phyloP scores from a whole-genome alignment of 1,140 invertebrate species.

The Anoplophora glabripennis region DNA sequence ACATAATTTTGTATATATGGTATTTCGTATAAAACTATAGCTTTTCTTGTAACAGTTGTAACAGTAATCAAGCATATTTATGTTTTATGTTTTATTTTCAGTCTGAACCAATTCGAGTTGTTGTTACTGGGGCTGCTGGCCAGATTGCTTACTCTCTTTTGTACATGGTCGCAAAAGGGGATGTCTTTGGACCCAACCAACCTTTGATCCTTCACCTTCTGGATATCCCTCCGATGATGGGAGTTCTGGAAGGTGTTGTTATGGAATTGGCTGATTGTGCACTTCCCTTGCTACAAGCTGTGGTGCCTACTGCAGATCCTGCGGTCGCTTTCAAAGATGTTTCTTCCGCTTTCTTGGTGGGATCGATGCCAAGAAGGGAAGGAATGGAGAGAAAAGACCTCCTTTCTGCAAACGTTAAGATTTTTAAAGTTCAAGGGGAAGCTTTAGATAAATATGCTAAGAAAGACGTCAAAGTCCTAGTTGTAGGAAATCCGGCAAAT shows the following conservation, averaged over 20 bases:
- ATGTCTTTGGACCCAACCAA: constrained; percentile 93
- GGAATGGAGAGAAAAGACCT: constrained; percentile 98
- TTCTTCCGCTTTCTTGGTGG: constrained; percentile 96
- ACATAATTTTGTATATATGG: not conserved
- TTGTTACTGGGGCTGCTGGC: constrained; percentile 96
- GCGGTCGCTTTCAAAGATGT: constrained; percentile 92
- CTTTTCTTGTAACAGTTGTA: not conserved
- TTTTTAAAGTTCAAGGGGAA: constrained; percentile 94
- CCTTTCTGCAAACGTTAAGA: constrained; percentile 94
- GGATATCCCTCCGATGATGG: constrained; percentile 95
- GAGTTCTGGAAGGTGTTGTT: constrained; percentile 91
- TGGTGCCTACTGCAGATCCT: constrained; percentile 85
- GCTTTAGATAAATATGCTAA: constrained; percentile 91
- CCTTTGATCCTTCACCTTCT: constrained; percentile 87
- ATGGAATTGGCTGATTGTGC: constrained; percentile 98
- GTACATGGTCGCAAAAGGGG: constrained; percentile 91
- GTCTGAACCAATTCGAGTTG: constrained; percentile 83
- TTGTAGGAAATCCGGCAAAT: constrained; percentile 99
- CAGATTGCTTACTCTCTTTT: constrained; percentile 98
- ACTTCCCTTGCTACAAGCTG: constrained; percentile 80
- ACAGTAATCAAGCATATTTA: not conserved
- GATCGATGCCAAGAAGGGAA: constrained; percentile 96
- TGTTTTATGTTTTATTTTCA: constrained; percentile 46
- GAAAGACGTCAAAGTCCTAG: constrained; percentile 93
- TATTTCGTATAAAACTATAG: not conserved